These are phyloP conservation scores for Drosophila bocki DNA, from an alignment of 1,140 invertebrate genomes.

Conservation along the genomic window DNA sequence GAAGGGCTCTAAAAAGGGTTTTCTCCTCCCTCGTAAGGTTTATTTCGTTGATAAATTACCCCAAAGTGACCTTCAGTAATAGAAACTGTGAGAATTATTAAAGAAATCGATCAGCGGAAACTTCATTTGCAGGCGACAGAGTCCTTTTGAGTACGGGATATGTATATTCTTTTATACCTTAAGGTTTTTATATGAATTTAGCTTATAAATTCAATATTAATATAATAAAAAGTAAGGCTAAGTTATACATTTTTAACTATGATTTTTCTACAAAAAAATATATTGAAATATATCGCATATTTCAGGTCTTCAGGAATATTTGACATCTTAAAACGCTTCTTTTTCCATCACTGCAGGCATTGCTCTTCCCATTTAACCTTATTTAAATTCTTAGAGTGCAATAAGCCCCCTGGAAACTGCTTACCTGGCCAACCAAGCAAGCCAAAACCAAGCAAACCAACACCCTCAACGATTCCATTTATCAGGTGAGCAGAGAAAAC, in stretches of 20 bases:
- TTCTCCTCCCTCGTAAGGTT: neutral
- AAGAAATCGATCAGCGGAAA: conserved; percentile 13
- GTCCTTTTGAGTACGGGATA: neutral
- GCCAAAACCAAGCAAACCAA: neutral
- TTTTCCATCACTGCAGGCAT: neutral
- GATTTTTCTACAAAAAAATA: too few species aligned
- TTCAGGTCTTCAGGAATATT: too few species aligned
- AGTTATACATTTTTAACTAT: too few species aligned
- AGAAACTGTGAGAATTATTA: conserved; percentile 22
- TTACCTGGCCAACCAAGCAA: conserved; percentile 4
- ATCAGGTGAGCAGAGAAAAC: conserved; percentile 37
- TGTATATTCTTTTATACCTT: neutral
- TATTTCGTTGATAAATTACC: conserved; percentile 41
- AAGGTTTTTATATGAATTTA: too few species aligned
- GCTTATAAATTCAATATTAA: too few species aligned
- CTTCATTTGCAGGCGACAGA: neutral
- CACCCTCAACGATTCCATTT: conserved; percentile 31
- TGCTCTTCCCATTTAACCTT: neutral
- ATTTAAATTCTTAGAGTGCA: conserved; percentile 13
- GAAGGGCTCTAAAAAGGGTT: conserved; percentile 30
- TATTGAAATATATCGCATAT: too few species aligned
- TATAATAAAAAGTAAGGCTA: too few species aligned
- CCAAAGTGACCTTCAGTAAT: conserved; percentile 26
- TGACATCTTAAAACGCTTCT: neutral
- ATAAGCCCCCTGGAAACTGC: neutral